Percentiles rank a stretch among this genome's conserved stretches.
phyloP scores from a whole-genome alignment of 2,888 invertebrate genomes.

The Lasioglossum malachurum region DNA sequence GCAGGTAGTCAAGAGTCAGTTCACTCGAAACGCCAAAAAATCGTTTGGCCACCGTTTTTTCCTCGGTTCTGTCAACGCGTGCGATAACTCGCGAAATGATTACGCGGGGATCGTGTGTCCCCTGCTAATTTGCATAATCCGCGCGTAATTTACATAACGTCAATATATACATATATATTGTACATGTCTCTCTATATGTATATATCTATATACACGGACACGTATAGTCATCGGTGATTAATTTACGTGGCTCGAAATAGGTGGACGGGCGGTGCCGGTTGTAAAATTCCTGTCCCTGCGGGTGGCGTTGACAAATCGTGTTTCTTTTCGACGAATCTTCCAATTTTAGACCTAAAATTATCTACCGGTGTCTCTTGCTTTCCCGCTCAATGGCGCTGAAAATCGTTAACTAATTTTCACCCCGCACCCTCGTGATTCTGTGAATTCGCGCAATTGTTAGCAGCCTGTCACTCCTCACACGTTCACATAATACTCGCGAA shows the following conservation, averaged over 20 bases:
- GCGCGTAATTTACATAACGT: conserved; percentile 48
- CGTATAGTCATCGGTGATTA: conserved; percentile 41
- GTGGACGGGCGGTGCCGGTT: conserved; percentile 26
- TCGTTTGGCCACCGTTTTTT: neutral
- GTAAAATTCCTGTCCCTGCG: conserved; percentile 45
- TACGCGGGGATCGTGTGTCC: conserved; percentile 18
- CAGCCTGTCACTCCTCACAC: neutral
- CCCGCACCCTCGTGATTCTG: neutral
- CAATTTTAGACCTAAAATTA: conserved; percentile 6
- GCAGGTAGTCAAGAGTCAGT: neutral
- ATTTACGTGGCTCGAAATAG: conserved; percentile 36
- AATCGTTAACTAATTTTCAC: neutral
- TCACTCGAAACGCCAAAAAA: conserved; percentile 8
- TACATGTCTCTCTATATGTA: neutral
- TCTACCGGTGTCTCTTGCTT: neutral
- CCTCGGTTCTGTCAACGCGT: neutral
- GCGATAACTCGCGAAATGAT: conserved; percentile 42
- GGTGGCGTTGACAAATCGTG: conserved; percentile 45
- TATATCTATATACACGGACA: neutral
- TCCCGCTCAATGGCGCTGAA: neutral
- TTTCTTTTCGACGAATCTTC: conserved; percentile 21
- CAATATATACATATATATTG: conserved; percentile 21
- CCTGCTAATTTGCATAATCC: conserved; percentile 49
- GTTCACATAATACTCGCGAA: neutral
- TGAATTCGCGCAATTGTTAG: neutral